phyloP scores from a whole-genome alignment of 2,797 vertebrate species.

The Sibirionetta formosa region DNA sequence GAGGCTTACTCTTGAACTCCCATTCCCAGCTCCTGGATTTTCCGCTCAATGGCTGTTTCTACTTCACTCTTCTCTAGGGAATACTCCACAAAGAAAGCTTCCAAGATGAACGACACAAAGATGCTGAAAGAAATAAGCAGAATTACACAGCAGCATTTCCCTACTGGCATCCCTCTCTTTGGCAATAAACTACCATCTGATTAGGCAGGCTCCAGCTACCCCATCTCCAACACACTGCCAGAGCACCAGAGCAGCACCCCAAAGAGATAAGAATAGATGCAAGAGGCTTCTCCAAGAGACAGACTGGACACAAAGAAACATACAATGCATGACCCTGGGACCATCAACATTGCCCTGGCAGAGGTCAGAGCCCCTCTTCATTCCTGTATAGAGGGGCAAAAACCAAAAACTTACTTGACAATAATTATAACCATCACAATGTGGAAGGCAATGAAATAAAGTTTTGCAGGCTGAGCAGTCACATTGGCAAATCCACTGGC shows the following conservation, averaged over 20 bases:
- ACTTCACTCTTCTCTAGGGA: conserved; percentile 92
- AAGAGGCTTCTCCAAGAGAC: not conserved
- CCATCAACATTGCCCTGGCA: not conserved
- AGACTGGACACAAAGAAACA: not conserved
- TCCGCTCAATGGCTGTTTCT: conserved; percentile 93
- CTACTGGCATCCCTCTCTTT: not conserved
- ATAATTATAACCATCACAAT: conserved; percentile 93
- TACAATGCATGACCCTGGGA: not conserved
- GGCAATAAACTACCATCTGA: not conserved
- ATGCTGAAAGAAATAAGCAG: conserved; percentile 83
- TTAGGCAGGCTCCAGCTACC: not conserved
- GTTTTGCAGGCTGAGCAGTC: conserved; percentile 85
- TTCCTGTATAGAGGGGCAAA: rapidly evolving
- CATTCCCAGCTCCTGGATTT: conserved; percentile 93
- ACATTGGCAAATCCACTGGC: conserved; percentile 89
- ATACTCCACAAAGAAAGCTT: conserved; percentile 95
- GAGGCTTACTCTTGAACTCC: conserved; percentile 88
- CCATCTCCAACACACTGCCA: not conserved
- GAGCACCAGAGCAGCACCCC: not conserved
- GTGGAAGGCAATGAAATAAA: conserved; percentile 94
- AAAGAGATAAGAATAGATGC: rapidly evolving
- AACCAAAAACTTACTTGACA: conserved; percentile 88
- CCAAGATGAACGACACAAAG: conserved; percentile 94
- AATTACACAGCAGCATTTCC: not conserved
- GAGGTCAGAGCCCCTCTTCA: not conserved